Conservation (phyloP, 2,113 vertebrate genomes). For the Dendropsophus ebraccatus region DNA sequence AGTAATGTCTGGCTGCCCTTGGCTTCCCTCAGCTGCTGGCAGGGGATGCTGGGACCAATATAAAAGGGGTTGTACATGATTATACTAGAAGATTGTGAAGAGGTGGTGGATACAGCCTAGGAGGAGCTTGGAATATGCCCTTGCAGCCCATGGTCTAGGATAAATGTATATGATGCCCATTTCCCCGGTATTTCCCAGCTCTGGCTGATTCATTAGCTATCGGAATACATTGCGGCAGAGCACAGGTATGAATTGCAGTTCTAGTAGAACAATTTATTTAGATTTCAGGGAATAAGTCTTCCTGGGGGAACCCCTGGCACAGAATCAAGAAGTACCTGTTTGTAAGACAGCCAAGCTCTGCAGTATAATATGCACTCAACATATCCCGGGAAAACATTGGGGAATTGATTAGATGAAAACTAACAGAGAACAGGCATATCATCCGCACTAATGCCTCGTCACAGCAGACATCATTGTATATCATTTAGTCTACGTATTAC, state of each 20-base stretch:
- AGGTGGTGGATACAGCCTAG: no score
- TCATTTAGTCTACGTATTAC: constrained; percentile 18
- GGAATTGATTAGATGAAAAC: constrained; percentile 48
- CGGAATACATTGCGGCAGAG: not conserved
- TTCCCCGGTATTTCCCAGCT: not conserved
- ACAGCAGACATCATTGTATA: constrained; percentile 20
- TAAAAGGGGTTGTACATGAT: no score
- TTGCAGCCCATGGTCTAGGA: not conserved
- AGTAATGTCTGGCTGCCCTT: no score
- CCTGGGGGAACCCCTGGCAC: constrained; percentile 13
- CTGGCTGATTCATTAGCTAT: not conserved
- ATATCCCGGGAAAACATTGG: constrained; percentile 17
- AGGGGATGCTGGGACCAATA: no score
- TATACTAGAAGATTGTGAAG: no score
- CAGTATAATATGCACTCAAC: constrained; percentile 26
- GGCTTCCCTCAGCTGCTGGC: no score
- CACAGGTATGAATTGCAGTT: not conserved
- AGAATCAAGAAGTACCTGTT: constrained; percentile 35
- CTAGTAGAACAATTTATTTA: constrained; percentile 32
- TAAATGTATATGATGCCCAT: not conserved
- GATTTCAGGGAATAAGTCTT: constrained; percentile 12
- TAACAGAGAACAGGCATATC: constrained; percentile 38
- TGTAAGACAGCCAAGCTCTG: constrained; percentile 28
- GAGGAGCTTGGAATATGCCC: no score
- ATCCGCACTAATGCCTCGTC: constrained; percentile 34